Evolutionary conservation across 2,888 invertebrate genomes (phyloP).

Genomic region (Cephus rjabovi): DNA sequence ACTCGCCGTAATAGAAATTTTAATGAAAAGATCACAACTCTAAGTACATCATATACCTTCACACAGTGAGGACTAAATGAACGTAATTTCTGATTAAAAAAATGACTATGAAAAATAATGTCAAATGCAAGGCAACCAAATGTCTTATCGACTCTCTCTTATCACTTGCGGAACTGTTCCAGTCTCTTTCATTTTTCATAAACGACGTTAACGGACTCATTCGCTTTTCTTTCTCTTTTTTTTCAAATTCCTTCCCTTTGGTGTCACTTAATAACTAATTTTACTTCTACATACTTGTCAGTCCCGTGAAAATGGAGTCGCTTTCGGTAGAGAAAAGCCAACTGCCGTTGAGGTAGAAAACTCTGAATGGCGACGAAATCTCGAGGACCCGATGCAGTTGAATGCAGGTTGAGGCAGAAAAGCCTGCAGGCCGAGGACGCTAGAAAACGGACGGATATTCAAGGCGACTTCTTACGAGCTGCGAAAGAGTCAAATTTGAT

Average conservation of each 20-base stretch:
- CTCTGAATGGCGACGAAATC: background rate
- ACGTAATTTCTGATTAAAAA: background rate
- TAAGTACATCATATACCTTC: background rate
- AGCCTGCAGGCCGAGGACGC: background rate
- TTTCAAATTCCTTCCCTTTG: background rate
- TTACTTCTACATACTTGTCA: background rate
- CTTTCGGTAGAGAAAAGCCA: background rate
- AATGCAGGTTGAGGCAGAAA: background rate
- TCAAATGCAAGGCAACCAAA: background rate
- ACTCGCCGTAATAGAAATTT: conserved; percentile 45
- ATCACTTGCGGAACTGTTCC: background rate
- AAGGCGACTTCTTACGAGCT: background rate
- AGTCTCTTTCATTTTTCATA: background rate
- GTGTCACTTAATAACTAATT: background rate
- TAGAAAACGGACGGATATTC: background rate
- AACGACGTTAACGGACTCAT: background rate
- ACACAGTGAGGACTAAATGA: background rate
- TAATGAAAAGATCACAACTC: conserved; percentile 51
- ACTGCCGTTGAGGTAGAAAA: background rate
- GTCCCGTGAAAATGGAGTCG: background rate
- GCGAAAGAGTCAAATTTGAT: background rate
- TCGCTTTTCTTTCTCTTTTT: background rate
- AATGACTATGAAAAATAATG: background rate
- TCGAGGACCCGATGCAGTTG: background rate
- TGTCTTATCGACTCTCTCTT: background rate